Base-by-base conservation (phyloP, 2,888 invertebrate species). In the Hypercompe scribonia region DNA sequence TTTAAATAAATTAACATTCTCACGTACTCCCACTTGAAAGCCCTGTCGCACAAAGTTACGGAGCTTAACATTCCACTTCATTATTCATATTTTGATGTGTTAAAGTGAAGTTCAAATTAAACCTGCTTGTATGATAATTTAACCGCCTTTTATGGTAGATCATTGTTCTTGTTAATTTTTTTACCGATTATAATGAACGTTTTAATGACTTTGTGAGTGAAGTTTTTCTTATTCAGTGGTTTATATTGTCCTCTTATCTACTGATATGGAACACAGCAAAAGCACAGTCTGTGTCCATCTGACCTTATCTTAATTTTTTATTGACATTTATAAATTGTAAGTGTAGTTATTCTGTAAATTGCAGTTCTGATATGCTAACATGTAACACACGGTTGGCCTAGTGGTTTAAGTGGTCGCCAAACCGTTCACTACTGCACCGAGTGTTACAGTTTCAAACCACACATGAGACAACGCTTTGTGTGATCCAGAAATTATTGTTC, bases 61-160 rank as follows among this genome's bases (percentile, higher is more conserved):
- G 92, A 92, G 92, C 94, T 90, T 93, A 92, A 93, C 92, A 92
- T 90, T 87, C 90, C 86, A 90, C 86, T 91, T 91, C 90, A 93
- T 94, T 94, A 93, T 92, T 93, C 93, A 94, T 93, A 93, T 91
- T 90, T 92, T 89, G 91, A 90, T 90, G 90, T 87, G 89, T 90
- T 88, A 85, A 89, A 86, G 83, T 89, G 86, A 89, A 90, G 86
- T 88, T 87, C 85, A 89, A 90, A 88, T 88, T 86, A 87, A 92
- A 91, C 90, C 90, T 84, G 92, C 90, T 91, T 89, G 87, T 91
- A 91, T 92, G 91, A 84, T 93, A 94, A 94, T 93, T 90, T 90
- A 88, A 87, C 83, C 85, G 83, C 83, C 86, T 88, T 86, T 85
- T 87, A 90, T 90, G 86, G 88, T 87, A 88, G 88, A 90, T 84